These are phyloP conservation scores for Rhinolophus ferrumequinum DNA, from an alignment of 2,113 vertebrate species.

Conservation along the genomic window DNA sequence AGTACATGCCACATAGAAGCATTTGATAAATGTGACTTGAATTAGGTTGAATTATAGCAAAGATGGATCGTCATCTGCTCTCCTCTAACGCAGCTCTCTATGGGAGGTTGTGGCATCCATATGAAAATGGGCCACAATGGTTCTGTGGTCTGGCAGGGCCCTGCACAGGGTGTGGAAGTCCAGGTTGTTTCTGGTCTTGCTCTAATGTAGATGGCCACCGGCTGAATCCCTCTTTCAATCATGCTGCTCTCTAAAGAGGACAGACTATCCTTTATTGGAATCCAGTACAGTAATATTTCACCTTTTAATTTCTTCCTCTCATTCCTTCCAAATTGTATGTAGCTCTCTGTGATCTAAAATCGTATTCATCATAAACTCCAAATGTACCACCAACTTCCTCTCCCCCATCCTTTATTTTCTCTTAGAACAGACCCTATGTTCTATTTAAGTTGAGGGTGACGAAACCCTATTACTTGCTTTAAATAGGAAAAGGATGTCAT, in stretches of 20 bases:
- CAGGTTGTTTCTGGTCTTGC: not conserved
- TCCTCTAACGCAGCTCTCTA: not conserved
- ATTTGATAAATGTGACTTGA: constrained; percentile 41
- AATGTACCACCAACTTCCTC: not conserved
- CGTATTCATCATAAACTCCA: not conserved
- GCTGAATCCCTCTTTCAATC: constrained; percentile 45
- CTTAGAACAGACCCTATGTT: not conserved
- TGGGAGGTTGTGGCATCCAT: not conserved
- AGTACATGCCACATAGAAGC: not conserved
- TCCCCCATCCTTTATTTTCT: not conserved
- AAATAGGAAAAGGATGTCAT: not conserved
- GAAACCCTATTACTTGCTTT: not conserved
- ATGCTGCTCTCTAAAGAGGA: constrained; percentile 41
- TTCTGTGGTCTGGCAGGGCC: constrained; percentile 42
- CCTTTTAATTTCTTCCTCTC: constrained; percentile 45
- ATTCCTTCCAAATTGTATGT: constrained; percentile 31
- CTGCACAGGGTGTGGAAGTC: not conserved
- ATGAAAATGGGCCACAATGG: not conserved
- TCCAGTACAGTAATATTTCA: not conserved
- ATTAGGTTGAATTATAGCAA: not conserved
- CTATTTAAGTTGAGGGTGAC: not conserved
- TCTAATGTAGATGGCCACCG: constrained; percentile 43
- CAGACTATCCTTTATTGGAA: constrained; percentile 47
- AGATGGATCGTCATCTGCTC: not conserved
- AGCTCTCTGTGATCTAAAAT: not conserved